Conservation (phyloP, 1,140 invertebrate genomes). For the Nasonia vitripennis region DNA sequence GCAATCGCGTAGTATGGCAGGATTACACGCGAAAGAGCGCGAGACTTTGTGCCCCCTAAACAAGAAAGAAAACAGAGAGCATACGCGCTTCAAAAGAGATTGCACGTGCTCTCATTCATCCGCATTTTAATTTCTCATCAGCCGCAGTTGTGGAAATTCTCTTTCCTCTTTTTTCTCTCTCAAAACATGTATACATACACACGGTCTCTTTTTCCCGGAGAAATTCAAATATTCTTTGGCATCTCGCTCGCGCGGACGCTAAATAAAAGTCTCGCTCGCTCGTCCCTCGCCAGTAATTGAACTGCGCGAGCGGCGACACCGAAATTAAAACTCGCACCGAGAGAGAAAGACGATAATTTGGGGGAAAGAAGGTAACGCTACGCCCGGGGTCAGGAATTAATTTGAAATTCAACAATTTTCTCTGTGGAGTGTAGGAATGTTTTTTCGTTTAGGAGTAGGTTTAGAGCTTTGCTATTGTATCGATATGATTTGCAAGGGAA, state of each 20-base stretch:
- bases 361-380: background rate
- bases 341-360: background rate
- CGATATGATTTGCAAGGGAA: no score
- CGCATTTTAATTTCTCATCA: slow-evolving; percentile 8
- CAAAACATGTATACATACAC: background rate
- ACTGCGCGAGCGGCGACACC: background rate
- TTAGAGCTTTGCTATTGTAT: no score
- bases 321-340: slow-evolving; percentile 26
- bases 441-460: background rate
- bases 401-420: slow-evolving; percentile 35
- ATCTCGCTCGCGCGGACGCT: background rate
- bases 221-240: slow-evolving; percentile 36
- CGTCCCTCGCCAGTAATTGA: slow-evolving; percentile 7
- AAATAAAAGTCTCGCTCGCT: slow-evolving; percentile 12
- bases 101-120: background rate
- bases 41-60: background rate
- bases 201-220: background rate
- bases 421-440: background rate
- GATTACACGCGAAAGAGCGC: no score
- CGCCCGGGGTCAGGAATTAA: background rate
- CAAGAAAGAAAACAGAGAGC: background rate
- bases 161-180: background rate
- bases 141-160: background rate
- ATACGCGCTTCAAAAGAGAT: background rate
- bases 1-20: no score